These are phyloP conservation scores for Cyphomyrmex costatus DNA, from an alignment of 1,140 invertebrate species.

Conservation along the genomic window DNA sequence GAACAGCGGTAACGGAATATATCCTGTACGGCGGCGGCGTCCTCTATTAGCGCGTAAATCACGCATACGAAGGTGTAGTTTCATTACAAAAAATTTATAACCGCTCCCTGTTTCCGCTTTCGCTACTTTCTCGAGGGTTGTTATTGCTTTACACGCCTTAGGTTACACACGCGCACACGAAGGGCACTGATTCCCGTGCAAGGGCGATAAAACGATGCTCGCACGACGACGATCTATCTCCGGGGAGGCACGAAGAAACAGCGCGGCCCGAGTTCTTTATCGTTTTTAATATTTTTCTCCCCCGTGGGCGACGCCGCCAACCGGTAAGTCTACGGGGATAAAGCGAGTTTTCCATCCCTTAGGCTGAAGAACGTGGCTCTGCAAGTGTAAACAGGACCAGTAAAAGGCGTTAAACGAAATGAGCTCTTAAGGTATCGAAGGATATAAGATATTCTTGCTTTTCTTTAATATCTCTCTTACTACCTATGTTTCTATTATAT, in stretches of 20 bases:
- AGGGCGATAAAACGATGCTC: slow-evolving; percentile 45
- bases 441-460: neutral
- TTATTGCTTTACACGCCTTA: slow-evolving; percentile 24
- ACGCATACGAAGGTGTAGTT: slow-evolving; percentile 31
- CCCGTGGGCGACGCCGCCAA: slow-evolving; percentile 20
- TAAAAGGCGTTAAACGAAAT: slow-evolving; percentile 43
- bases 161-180: slow-evolving; percentile 20
- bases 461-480: neutral
- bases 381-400: slow-evolving; percentile 33
- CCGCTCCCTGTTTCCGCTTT: neutral
- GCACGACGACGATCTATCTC: slow-evolving; percentile 45
- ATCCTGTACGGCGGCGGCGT: slow-evolving; percentile 1
- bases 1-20: neutral
- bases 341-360: slow-evolving; percentile 34
- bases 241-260: slow-evolving; percentile 43
- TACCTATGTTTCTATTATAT: neutral
- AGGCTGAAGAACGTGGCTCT: slow-evolving; percentile 15
- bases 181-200: slow-evolving; percentile 13
- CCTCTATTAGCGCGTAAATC: slow-evolving; percentile 46
- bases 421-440: neutral
- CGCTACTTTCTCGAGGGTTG: neutral
- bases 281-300: slow-evolving; percentile 65
- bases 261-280: slow-evolving; percentile 53
- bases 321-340: slow-evolving; percentile 23
- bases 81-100: slow-evolving; percentile 60